Conservation (phyloP, 2,888 invertebrate genomes). For the Ichneumon xanthorius region DNA sequence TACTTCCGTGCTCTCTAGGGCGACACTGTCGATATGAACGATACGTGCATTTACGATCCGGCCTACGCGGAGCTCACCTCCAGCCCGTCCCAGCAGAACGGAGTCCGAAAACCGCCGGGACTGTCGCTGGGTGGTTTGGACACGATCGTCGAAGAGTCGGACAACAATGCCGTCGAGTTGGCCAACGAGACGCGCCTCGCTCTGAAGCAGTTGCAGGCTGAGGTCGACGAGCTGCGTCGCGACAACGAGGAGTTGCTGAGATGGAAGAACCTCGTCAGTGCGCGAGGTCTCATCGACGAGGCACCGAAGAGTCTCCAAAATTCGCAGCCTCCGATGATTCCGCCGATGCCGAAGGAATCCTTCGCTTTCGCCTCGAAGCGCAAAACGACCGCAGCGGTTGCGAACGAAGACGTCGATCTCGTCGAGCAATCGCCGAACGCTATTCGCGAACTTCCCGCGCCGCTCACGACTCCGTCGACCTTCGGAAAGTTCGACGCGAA, state of each 20-base stretch:
- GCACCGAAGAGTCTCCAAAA: background rate
- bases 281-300: background rate
- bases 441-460: background rate
- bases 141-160: background rate
- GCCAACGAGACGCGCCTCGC: background rate
- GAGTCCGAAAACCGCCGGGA: background rate
- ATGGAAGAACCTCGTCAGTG: background rate
- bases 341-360: slow-evolving; percentile 8
- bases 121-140: background rate
- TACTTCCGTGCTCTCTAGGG: slow-evolving; percentile 62
- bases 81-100: background rate
- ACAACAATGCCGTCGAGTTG: background rate
- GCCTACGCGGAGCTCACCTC: background rate
- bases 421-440: background rate
- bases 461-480: background rate
- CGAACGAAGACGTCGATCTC: background rate
- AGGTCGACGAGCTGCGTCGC: background rate
- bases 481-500: background rate
- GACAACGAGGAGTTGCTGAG: background rate
- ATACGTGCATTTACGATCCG: slow-evolving; percentile 31
- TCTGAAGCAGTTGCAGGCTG: background rate
- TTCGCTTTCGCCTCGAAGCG: background rate
- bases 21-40: slow-evolving; percentile 59
- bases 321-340: slow-evolving; percentile 9
- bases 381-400: background rate